phyloP scores from a whole-genome alignment of 2,888 invertebrate genomes.

The Cerastis rubricosa region DNA sequence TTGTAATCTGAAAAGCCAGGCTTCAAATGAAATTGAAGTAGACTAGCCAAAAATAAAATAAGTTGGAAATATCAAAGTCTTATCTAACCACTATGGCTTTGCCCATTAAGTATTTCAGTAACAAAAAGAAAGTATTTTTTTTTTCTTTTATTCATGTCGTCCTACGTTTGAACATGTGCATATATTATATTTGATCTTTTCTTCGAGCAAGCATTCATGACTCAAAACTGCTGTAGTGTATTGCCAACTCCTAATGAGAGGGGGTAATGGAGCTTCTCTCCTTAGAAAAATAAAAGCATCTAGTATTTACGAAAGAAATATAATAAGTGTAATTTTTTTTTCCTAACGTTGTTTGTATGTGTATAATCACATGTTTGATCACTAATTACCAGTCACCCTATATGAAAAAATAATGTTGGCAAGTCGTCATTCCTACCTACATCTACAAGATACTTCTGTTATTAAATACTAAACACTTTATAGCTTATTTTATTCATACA shows the following conservation, averaged over 20 bases:
- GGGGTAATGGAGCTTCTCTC: not conserved
- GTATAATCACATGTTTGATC: no score
- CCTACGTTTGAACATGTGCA: not conserved
- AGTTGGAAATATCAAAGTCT: not conserved
- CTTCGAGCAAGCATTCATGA: not conserved
- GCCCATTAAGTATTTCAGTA: not conserved
- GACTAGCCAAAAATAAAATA: not conserved
- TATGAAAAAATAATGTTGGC: no score
- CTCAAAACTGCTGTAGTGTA: not conserved
- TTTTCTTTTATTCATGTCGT: no score
- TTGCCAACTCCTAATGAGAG: not conserved
- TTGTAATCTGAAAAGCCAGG: not conserved
- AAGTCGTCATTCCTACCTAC: not conserved
- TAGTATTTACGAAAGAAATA: no score
- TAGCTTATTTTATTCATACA: slow-evolving; percentile 45
- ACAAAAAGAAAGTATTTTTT: no score
- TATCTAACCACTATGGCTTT: not conserved
- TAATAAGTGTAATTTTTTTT: no score
- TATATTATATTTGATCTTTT: not conserved
- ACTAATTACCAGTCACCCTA: no score
- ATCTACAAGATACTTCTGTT: not conserved
- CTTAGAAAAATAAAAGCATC: not conserved
- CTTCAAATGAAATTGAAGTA: not conserved
- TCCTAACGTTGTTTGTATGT: no score
- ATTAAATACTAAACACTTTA: not conserved